These are phyloP conservation scores for Shargacucullia verbasci DNA, from an alignment of 2,888 invertebrate species.

Conservation along the genomic window DNA sequence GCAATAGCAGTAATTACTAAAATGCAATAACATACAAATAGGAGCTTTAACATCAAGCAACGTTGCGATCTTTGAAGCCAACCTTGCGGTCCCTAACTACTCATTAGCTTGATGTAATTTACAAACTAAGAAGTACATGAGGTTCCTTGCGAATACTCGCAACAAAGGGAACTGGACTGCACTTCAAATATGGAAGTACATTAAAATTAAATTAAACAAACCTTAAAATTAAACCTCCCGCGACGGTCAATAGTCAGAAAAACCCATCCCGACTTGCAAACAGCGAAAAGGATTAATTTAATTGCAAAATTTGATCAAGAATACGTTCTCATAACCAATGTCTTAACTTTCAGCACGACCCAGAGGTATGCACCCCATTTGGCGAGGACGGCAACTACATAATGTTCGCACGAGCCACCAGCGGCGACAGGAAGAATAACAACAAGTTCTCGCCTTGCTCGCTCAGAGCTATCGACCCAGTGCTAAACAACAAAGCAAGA, in stretches of 20 bases:
- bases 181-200: neutral
- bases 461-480: conserved; percentile 96
- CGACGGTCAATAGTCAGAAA: too few relatives aligned
- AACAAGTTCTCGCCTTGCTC: conserved; percentile 99
- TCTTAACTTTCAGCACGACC: conserved; percentile 94
- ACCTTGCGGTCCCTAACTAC: conserved; percentile 12
- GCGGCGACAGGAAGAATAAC: conserved; percentile 99
- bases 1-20: neutral
- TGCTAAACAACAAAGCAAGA: conserved; percentile 96
- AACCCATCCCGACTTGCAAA: too few relatives aligned
- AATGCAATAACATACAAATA: neutral
- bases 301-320: neutral
- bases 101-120: conserved; percentile 18
- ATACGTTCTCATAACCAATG: neutral
- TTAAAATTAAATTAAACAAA: too few relatives aligned
- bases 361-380: conserved; percentile 97
- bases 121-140: conserved; percentile 15
- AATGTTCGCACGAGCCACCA: conserved; percentile 99
- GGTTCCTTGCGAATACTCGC: conserved; percentile 2
- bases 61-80: conserved; percentile 1
- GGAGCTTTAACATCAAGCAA: conserved; percentile 5
- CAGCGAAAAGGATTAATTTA: too few relatives aligned
- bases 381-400: conserved; percentile 99
- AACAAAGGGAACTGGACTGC: conserved; percentile 6
- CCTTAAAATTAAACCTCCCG: too few relatives aligned